A percentile compares a stretch with the other conserved stretches of the same genome.
Conservation (phyloP, 2,797 vertebrate species). For the Labroides dimidiatus region DNA sequence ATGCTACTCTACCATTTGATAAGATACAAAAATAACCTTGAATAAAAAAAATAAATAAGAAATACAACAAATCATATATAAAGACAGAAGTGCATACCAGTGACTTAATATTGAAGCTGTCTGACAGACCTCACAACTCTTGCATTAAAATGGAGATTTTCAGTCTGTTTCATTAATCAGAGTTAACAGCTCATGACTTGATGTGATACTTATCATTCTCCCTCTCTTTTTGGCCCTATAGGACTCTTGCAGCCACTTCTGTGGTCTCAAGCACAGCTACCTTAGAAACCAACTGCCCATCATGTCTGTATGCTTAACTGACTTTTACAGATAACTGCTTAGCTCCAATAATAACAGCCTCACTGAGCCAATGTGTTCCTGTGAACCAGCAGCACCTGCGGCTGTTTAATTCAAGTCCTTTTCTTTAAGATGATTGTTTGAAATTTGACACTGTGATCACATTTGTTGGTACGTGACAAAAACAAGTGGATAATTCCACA, state of each 20-base stretch:
- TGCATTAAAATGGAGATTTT: not conserved
- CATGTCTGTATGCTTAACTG: too few species aligned
- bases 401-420: too few species aligned
- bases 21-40: too few species aligned
- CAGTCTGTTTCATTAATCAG: not conserved
- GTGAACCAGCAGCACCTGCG: not conserved
- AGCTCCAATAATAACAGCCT: not conserved
- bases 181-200: not conserved
- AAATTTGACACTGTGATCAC: too few species aligned
- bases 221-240: not conserved
- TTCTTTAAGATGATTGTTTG: too few species aligned
- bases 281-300: not conserved
- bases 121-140: not conserved
- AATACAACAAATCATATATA: too few species aligned
- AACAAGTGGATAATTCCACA: too few species aligned
- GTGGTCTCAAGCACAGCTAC: not conserved
- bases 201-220: not conserved
- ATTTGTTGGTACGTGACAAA: too few species aligned
- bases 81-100: too few species aligned
- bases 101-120: not conserved
- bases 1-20: too few species aligned
- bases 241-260: not conserved
- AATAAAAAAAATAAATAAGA: too few species aligned
- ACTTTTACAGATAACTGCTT: not conserved
- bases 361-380: not conserved